Base-by-base conservation (phyloP, 2,888 invertebrate species). In the Thera britannica region DNA sequence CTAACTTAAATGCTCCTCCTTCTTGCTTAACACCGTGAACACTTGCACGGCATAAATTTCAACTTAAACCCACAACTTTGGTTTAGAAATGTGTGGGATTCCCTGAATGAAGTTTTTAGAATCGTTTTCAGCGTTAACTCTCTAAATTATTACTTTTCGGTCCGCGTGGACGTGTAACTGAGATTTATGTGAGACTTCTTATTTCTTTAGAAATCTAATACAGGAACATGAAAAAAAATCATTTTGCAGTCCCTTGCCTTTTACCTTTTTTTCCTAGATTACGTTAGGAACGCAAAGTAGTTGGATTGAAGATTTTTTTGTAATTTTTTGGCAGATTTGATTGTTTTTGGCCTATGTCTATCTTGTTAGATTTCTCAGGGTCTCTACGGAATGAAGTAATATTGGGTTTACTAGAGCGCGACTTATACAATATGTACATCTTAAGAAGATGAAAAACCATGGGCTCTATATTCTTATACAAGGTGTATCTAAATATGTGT, bases 11-110 rank as follows among this genome's bases (percentile, higher is more conserved):
- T 85, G 85, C 82, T 83, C 57, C 85, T 85, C 83, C 86, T 87
- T 83, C 90, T 89, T 90, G 85, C 87, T 85, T 86, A 86, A 79
- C 87, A 86, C 82, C 81, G 82, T 70, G 82, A 85, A 88, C 85
- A 84, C 86, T 86, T 83, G 76, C 87, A 83, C 83, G 80, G 83
- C 83, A 90, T 92, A 90, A 91, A 92, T 92, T 90, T 85, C 81
- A 84, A 89, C 83, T 88, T 83, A 87, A 90, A 87, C 85, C 83
- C 84, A 83, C 89, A 89, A 89, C 85, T 89, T 82, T 79, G 78
- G 81, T 84, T 83, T 84, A 83, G 86, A 86, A 87, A 89, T 88
- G 86, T 87, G 86, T 83, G 79, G 85, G 86, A 87, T 89, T 86
- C 82, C 75, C 80, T 77, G 83, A 87, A 85, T 87, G 79, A 88